phyloP scores from a whole-genome alignment of 2,797 vertebrate species.

The Hemitrygon akajei region DNA sequence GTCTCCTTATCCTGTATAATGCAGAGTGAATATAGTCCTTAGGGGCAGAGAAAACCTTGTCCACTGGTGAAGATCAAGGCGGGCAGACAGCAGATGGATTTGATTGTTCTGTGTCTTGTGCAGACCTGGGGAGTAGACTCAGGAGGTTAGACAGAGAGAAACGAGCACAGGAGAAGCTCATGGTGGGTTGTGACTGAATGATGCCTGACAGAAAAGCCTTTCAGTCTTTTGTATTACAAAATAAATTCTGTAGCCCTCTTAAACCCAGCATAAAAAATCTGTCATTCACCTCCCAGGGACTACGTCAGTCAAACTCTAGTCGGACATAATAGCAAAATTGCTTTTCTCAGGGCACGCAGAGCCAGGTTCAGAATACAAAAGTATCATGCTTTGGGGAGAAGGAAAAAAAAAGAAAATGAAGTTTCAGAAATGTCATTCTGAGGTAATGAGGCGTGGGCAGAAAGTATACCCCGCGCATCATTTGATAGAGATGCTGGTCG shows the following conservation, averaged over 20 bases:
- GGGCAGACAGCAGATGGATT: constrained; percentile 37
- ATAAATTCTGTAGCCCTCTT: constrained; percentile 46
- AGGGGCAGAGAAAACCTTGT: constrained; percentile 36
- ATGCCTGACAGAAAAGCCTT: constrained; percentile 38
- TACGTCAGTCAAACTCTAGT: constrained; percentile 71
- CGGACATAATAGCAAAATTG: constrained; percentile 73
- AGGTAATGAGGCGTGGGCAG: constrained; percentile 99
- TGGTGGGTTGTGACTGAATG: constrained; percentile 38
- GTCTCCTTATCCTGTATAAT: constrained; percentile 37
- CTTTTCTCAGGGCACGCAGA: constrained; percentile 81
- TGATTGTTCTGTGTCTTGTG: constrained; percentile 37
- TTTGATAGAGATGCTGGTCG: constrained; percentile 98
- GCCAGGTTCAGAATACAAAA: constrained; percentile 62
- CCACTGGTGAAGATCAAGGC: constrained; percentile 35
- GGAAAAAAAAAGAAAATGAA: constrained; percentile 91
- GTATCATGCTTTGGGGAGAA: constrained; percentile 91
- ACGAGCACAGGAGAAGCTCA: constrained; percentile 21
- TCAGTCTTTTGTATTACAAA: constrained; percentile 38
- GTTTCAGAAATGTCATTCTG: constrained; percentile 98
- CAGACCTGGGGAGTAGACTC: constrained; percentile 33
- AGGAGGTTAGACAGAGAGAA: constrained; percentile 37
- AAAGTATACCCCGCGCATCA: constrained; percentile 99
- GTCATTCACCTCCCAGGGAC: constrained; percentile 87
- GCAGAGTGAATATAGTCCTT: constrained; percentile 31
- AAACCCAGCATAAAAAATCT: constrained; percentile 54